Evolutionary conservation across 2,113 vertebrate genomes (phyloP), one percentile per base, ranked within the genome.

Genomic region (Sisor rabdophorus): DNA sequence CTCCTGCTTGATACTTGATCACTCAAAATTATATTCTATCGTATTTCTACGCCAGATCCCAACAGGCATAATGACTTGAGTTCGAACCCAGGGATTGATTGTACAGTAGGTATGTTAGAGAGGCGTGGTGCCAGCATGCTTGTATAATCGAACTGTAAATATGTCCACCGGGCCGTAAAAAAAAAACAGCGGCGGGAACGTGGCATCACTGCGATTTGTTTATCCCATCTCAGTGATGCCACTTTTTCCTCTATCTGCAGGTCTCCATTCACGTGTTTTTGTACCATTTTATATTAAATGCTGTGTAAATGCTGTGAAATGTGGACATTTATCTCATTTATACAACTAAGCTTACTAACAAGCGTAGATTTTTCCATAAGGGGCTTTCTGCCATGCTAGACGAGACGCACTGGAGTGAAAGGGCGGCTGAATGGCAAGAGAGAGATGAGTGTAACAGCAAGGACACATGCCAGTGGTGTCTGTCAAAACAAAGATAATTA

Each of bases 51-150:
- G 53, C 52, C 20, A 61, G 73, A 15, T 54, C 75, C 79, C 71
- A 70, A 69, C 60, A 69, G 59, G 59, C 48, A 52, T 83, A 80
- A 77, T 71, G 36, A 81, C 67, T 77, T 74, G 76, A 77, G 70
- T 81, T 71, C 70, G 76, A 44, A 73, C 64, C 80, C 64, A 83
- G 56, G 77, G 55, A 64, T 28, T 79, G 76, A 83, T 80, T 70
- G 75, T 44, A 44, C 40, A 44, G 40, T 61, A 79, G 75, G 81
- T 69, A 74, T 40, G 58, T 61, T 53, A 55, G 47, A 76, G 80
- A 86, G 86, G 85, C 85, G 87, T 84, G 77, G 82, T 48, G 71
- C 83, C 84, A 80, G 79, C 69, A 59, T 7, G 22, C 59, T 74
- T 63, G 32, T 75, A 68, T 68, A 75, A 68, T 78, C 48, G 19